Percentiles rank a stretch among this genome's conserved stretches.
These are phyloP conservation scores for Chaetorhynchus papuensis DNA, from an alignment of 2,113 vertebrate genomes.

Conservation along the genomic window DNA sequence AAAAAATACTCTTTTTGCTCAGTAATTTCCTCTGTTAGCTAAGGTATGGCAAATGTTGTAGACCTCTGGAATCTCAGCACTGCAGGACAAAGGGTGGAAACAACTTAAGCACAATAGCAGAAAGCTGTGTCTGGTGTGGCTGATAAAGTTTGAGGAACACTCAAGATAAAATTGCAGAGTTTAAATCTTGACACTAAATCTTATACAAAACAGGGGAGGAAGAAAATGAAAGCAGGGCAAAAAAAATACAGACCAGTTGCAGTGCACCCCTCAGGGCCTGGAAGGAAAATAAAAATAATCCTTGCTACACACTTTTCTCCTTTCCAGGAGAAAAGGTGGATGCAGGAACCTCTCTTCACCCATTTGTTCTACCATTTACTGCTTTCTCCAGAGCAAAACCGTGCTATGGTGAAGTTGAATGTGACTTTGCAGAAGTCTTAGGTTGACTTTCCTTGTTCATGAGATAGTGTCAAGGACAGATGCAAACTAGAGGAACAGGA, in stretches of 20 bases:
- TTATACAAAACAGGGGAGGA: background rate
- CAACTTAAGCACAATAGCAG: background rate
- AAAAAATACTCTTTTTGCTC: background rate
- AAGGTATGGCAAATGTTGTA: background rate
- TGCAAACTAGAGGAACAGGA: background rate
- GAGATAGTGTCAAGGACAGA: background rate
- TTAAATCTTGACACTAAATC: background rate
- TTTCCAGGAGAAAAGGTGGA: too few relatives aligned
- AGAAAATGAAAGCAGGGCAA: fast-evolving
- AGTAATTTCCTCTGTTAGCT: background rate
- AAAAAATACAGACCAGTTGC: background rate
- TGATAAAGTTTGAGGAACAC: background rate
- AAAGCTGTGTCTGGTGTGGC: background rate
- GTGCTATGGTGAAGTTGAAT: background rate
- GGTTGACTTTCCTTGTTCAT: background rate
- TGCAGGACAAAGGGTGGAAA: background rate
- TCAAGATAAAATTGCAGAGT: background rate
- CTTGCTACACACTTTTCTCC: background rate
- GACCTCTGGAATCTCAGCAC: background rate
- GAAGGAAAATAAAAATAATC: background rate
- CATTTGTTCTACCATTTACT: background rate
- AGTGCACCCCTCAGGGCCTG: background rate
- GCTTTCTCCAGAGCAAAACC: background rate
- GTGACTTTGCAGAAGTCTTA: background rate
- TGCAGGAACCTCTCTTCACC: background rate